Evolutionary conservation across 2,797 vertebrate genomes (phyloP).

Genomic region (Sphenopsis melanotis): DNA sequence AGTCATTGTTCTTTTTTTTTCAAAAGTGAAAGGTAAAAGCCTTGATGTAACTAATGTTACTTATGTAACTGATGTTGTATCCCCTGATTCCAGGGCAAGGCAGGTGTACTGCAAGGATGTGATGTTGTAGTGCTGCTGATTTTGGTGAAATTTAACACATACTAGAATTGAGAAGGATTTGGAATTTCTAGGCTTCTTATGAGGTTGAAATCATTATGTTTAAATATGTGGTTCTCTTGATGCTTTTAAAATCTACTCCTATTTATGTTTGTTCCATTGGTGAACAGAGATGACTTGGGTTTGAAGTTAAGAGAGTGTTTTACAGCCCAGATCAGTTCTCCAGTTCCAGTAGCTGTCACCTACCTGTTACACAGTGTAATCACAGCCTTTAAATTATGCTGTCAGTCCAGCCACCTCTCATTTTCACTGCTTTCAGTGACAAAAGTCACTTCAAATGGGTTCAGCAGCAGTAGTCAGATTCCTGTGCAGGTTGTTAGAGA

Average conservation of each 20-base stretch:
- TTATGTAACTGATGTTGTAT: neutral
- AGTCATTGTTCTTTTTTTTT: neutral
- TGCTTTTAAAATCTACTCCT: neutral
- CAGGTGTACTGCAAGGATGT: neutral
- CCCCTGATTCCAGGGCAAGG: neutral
- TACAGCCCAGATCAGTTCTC: neutral
- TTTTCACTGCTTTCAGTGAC: neutral
- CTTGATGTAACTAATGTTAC: neutral
- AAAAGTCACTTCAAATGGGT: neutral
- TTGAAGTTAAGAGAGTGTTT: neutral
- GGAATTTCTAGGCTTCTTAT: neutral
- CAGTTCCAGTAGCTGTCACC: neutral
- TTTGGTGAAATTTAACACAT: neutral
- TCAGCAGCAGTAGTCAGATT: neutral
- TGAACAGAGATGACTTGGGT: neutral
- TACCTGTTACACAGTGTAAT: neutral
- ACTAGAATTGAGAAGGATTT: neutral
- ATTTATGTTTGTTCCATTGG: neutral
- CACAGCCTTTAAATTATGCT: neutral
- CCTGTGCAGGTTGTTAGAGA: neutral
- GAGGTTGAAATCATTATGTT: neutral
- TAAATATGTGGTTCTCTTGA: neutral
- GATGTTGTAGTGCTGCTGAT: neutral
- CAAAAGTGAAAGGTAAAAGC: neutral
- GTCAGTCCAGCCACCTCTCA: neutral